Percentiles rank a stretch among this genome's conserved stretches.
Evolutionary conservation across 1,140 invertebrate species (phyloP).

Genomic region (Drosophila obscura): DNA sequence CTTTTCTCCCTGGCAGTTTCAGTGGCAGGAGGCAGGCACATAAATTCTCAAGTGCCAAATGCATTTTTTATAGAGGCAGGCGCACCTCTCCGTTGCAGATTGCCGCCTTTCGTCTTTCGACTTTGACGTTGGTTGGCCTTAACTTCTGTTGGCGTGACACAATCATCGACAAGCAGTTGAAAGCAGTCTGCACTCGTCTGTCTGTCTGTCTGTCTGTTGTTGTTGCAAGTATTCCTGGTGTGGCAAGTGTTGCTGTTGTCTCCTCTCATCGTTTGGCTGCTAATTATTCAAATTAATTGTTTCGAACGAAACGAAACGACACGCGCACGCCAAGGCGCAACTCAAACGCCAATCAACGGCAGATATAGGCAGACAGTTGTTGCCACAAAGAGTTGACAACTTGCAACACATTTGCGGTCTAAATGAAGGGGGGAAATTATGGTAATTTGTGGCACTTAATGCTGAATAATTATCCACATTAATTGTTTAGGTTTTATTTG

Average conservation of each 20-base stretch:
- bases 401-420: background rate
- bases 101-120: constrained; percentile 21
- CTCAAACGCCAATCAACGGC: constrained; percentile 77
- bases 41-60: constrained; percentile 81
- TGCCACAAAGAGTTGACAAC: constrained; percentile 8
- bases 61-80: constrained; percentile 64
- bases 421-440: constrained; percentile 22
- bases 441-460: constrained; percentile 9
- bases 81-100: background rate
- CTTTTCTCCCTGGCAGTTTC: constrained; percentile 2
- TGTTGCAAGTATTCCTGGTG: constrained; percentile 9
- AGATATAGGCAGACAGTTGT: constrained; percentile 9
- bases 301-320: constrained; percentile 56
- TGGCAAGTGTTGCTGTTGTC: constrained; percentile 21
- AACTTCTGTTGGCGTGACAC: constrained; percentile 79
- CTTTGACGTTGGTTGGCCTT: constrained; percentile 61
- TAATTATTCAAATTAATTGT: constrained; percentile 83
- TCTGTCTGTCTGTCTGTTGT: constrained; percentile 6
- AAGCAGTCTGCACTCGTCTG: constrained; percentile 45
- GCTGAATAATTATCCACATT: no score
- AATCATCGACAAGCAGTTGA: constrained; percentile 72
- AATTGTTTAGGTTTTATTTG: no score
- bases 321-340: constrained; percentile 71
- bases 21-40: constrained; percentile 38
- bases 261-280: constrained; percentile 66